These are phyloP conservation scores for Andrena bicolor DNA, from an alignment of 2,888 invertebrate genomes.

Conservation along the genomic window DNA sequence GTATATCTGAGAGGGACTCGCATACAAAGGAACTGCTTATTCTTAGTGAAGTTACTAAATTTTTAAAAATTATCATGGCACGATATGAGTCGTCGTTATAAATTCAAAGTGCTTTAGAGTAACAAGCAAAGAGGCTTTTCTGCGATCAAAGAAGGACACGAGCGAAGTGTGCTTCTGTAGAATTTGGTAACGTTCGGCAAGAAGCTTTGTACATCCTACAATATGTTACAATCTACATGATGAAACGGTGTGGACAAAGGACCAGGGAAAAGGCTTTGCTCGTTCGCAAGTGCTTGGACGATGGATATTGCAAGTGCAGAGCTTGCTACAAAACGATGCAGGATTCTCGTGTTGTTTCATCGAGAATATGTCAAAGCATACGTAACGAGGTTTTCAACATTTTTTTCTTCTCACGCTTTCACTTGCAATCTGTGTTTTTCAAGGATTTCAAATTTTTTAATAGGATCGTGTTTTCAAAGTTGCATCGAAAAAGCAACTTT, in stretches of 20 bases:
- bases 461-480: neutral
- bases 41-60: no score
- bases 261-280: slow-evolving; percentile 32
- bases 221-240: slow-evolving; percentile 1
- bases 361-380: neutral
- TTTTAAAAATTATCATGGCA: no score
- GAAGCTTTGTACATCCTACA: neutral
- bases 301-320: slow-evolving; percentile 28
- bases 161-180: slow-evolving; percentile 4
- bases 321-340: slow-evolving; percentile 34
- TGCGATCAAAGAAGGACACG: slow-evolving; percentile 3
- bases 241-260: slow-evolving; percentile 32
- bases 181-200: slow-evolving; percentile 25
- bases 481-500: neutral
- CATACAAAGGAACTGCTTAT: no score
- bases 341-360: slow-evolving; percentile 15
- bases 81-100: no score
- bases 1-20: no score
- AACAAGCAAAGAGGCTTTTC: neutral
- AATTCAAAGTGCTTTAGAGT: no score
- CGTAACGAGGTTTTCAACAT: neutral
- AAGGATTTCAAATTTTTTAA: neutral
- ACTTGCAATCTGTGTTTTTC: neutral
- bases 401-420: neutral
- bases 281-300: slow-evolving; percentile 36